Percentiles rank a stretch among this genome's conserved stretches.
phyloP scores from a whole-genome alignment of 2,113 vertebrate genomes.

The Ammodytes dubius region DNA sequence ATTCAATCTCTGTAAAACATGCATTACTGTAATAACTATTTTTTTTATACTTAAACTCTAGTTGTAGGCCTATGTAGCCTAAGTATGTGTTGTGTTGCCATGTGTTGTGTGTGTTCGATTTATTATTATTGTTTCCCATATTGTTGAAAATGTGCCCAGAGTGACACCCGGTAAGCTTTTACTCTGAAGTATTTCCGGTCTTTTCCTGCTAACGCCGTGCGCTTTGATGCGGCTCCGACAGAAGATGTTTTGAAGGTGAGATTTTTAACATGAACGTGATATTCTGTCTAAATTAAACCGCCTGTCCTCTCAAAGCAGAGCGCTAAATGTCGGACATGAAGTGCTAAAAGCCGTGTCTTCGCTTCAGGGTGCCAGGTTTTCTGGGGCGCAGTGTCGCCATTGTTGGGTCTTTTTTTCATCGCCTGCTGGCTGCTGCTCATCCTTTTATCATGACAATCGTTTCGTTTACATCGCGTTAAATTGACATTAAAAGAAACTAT shows the following conservation, averaged over 20 bases:
- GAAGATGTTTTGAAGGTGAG: neutral
- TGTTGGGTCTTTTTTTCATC: neutral
- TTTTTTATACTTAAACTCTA: neutral
- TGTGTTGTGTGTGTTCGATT: too few species aligned
- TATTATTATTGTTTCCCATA: too few species aligned
- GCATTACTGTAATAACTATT: too few species aligned
- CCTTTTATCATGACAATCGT: too few species aligned
- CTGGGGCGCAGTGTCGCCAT: neutral
- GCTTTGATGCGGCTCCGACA: neutral
- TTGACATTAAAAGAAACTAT: neutral
- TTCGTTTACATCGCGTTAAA: neutral
- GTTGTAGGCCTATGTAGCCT: neutral
- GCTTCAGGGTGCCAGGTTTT: neutral
- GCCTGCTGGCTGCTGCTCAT: too few species aligned
- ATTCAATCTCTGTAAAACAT: too few species aligned
- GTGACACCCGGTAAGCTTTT: neutral
- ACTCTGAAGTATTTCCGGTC: slow-evolving; percentile 21
- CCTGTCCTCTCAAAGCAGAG: rapidly evolving
- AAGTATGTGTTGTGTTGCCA: too few species aligned
- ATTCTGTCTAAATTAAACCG: neutral
- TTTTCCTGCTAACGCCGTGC: neutral
- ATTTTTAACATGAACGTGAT: neutral
- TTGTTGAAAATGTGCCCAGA: too few species aligned
- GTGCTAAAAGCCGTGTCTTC: neutral
- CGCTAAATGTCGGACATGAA: neutral